Percentiles rank a stretch among this genome's conserved stretches.
These are phyloP conservation scores for Cheilosia pagana DNA, from an alignment of 2,888 invertebrate genomes.

Conservation along the genomic window DNA sequence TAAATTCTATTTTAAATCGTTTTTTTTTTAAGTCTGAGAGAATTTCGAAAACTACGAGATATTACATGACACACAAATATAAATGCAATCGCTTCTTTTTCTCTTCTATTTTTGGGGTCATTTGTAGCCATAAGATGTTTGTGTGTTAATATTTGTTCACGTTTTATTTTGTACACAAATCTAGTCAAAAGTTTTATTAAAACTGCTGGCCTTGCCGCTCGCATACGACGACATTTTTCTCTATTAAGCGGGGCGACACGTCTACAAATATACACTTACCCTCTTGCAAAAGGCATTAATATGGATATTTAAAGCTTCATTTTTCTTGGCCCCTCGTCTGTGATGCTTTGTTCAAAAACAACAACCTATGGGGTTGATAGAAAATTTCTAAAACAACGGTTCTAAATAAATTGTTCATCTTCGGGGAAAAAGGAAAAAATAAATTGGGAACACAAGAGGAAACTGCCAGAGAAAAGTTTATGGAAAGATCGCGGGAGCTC, in stretches of 20 bases:
- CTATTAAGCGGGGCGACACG: neutral
- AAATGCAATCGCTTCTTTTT: no score
- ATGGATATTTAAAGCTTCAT: slow-evolving; percentile 12
- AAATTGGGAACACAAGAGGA: slow-evolving; percentile 11
- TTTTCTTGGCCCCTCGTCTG: neutral
- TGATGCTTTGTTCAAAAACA: slow-evolving; percentile 1
- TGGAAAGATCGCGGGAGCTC: slow-evolving; percentile 23
- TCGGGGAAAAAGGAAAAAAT: neutral
- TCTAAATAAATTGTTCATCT: slow-evolving; percentile 21
- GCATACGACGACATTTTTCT: neutral
- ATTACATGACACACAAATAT: no score
- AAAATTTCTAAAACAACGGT: slow-evolving; percentile 24
- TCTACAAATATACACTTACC: slow-evolving; percentile 2
- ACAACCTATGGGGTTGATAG: slow-evolving; percentile 5
- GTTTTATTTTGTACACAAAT: slow-evolving; percentile 3
- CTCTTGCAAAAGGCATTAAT: neutral
- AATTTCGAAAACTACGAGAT: no score
- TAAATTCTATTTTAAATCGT: no score
- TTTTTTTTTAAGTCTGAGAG: no score
- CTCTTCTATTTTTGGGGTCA: no score
- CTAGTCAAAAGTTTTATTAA: slow-evolving; percentile 5
- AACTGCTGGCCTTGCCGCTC: neutral
- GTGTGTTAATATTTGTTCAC: neutral
- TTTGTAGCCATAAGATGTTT: no score
- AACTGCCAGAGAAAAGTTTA: slow-evolving; percentile 25